A percentile compares a stretch with the other conserved stretches of the same genome.
phyloP scores from a whole-genome alignment of 2,888 invertebrate genomes.

The Mythimna albipuncta region DNA sequence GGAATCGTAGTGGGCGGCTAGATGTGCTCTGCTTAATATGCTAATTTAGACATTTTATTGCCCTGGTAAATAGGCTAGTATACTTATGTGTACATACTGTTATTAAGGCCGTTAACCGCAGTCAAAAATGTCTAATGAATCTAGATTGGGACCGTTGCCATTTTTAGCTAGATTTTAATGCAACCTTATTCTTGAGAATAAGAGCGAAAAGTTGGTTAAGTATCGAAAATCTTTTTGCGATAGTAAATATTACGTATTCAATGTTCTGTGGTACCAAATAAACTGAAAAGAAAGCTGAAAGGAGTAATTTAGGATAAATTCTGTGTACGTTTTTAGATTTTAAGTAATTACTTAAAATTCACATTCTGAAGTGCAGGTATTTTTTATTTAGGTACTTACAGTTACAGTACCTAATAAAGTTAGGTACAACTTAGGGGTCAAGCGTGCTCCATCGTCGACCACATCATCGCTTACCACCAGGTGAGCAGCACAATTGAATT shows the following conservation, averaged over 20 bases:
- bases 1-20: conserved; percentile 23
- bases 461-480: no score
- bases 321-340: neutral
- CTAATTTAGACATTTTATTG: conserved; percentile 36
- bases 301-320: neutral
- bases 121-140: neutral
- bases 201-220: neutral
- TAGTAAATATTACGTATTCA: neutral
- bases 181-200: no score
- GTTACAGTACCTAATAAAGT: no score
- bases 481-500: no score
- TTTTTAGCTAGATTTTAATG: neutral
- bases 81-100: conserved; percentile 21
- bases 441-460: no score
- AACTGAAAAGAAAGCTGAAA: neutral
- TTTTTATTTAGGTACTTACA: neutral
- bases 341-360: neutral
- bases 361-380: neutral
- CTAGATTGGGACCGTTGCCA: neutral
- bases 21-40: conserved; percentile 48
- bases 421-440: no score
- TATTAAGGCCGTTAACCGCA: conserved; percentile 15
- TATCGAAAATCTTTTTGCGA: neutral
- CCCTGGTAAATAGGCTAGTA: conserved; percentile 21
- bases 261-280: neutral